Base-by-base conservation (phyloP, 2,113 vertebrate species). In the Platichthys flesus region DNA sequence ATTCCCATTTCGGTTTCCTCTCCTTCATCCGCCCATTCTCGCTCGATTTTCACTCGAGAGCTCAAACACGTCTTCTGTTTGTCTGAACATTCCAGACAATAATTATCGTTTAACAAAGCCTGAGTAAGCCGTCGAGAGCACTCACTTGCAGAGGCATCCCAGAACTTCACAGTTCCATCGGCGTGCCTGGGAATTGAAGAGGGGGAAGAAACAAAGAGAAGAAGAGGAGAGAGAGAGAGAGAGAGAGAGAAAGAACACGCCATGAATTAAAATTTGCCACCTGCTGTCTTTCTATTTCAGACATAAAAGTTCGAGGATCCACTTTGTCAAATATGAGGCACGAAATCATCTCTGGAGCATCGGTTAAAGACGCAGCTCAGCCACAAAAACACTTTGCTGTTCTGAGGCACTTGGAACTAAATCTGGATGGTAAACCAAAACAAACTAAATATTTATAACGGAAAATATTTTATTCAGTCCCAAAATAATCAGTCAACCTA, bases 121-220 rank as follows among this genome's bases (percentile, higher is more conserved):
- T 59, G 26, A 62, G 73, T 20, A 42, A 40, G 28, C 16, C 1
- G 2, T 7, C 45, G 57, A n/a, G 52, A 18, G 45, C 62, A 96
- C 96, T 95, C 90, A 98, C 97, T 98, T 96, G 98, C 98, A 93
- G 97, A 99, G 42, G 98, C 98, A 94, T 99, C 98, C 98, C 98
- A 99, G 92, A 99, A 99, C 91, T 99, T 99, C 90, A 99, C 90
- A 56, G 98, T 98, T 82, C 98, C 98, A 94, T 99, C 98, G 86
- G 98, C 98, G 90, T 99, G 98, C 85, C 98, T 99, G 89, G 26
- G 74, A 57, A 68, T 69, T 37, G 15, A 80, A 67, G 55, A 76
- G 35, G 80, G 3, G 74, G 12, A 37, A 59, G 9, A 20, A 16
- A 49, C 2, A 65, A 7, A 20, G 14, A 45, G 3, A 63, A 7